These are phyloP conservation scores for Clarias macrocephalus DNA, from an alignment of 2,113 vertebrate genomes.

Conservation along the genomic window DNA sequence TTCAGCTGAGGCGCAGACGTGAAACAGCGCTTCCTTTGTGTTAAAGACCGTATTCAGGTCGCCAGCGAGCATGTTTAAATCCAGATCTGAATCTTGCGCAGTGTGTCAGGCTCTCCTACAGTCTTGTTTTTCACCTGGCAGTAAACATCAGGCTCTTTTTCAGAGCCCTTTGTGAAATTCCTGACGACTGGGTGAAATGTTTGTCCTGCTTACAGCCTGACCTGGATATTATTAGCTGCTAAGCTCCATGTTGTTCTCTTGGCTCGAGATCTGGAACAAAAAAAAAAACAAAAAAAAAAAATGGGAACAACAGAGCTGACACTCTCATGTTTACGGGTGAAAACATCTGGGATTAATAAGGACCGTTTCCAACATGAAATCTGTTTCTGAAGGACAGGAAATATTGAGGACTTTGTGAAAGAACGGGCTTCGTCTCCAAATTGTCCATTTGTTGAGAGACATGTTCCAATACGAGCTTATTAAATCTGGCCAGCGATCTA, in stretches of 20 bases:
- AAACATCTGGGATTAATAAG: conserved; percentile 41
- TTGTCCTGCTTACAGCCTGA: conserved; percentile 68
- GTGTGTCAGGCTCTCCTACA: neutral
- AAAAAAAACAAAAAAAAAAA: neutral
- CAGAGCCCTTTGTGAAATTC: conserved; percentile 64
- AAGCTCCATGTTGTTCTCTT: conserved; percentile 63
- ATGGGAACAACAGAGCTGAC: neutral
- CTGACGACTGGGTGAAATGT: conserved; percentile 68
- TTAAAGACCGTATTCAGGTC: neutral
- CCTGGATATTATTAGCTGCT: conserved; percentile 69
- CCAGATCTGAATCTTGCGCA: neutral
- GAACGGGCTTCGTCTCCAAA: neutral
- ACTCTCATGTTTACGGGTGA: conserved; percentile 23
- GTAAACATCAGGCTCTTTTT: conserved; percentile 63
- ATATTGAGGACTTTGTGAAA: neutral
- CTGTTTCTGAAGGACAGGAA: neutral
- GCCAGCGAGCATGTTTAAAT: neutral
- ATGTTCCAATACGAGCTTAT: neutral
- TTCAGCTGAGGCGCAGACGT: neutral
- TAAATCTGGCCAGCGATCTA: neutral
- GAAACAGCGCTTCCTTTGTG: conserved; percentile 31
- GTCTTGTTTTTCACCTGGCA: conserved; percentile 56
- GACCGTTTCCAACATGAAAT: conserved; percentile 10
- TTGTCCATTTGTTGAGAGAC: conserved; percentile 1
- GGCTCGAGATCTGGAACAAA: conserved; percentile 42